Conservation (phyloP, 2,797 vertebrate species). For the Australoheros facetus region DNA sequence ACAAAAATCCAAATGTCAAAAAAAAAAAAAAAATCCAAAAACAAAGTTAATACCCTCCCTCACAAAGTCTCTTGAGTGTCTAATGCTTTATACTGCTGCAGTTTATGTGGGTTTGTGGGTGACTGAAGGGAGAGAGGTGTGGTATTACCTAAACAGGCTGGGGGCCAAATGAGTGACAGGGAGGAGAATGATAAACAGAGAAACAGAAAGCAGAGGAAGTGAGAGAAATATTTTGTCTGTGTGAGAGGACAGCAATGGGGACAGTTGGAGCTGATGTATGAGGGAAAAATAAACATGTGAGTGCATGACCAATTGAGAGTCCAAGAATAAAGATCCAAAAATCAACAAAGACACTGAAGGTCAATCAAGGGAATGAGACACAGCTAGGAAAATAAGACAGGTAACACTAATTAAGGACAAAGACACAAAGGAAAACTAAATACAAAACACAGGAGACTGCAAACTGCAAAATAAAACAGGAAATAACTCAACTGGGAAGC, state of each 20-base stretch:
- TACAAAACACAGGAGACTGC: not conserved
- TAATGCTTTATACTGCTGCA: slow-evolving; percentile 25
- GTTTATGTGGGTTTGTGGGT: slow-evolving; percentile 37
- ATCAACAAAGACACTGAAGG: not conserved
- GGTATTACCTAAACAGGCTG: slow-evolving; percentile 49
- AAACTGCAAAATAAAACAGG: not conserved
- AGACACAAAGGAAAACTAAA: not conserved
- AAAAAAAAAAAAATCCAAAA: too few species aligned
- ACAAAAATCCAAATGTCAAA: too few species aligned
- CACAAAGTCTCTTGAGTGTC: slow-evolving; percentile 43
- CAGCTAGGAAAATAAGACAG: not conserved
- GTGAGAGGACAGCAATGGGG: not conserved
- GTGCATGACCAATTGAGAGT: not conserved
- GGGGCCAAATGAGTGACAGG: slow-evolving; percentile 33
- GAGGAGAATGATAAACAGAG: slow-evolving; percentile 21
- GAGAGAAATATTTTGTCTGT: slow-evolving; percentile 4
- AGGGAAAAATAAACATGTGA: not conserved
- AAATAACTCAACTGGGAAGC: not conserved
- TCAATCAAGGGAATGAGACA: not conserved
- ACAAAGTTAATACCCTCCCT: slow-evolving; percentile 17
- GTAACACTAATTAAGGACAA: too few species aligned
- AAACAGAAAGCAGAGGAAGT: slow-evolving; percentile 34
- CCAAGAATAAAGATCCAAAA: too few species aligned
- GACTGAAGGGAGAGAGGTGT: slow-evolving; percentile 27
- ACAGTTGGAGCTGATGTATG: not conserved